phyloP scores from a whole-genome alignment of 53 echinoderm and acorn worm genomes.

The Antedon mediterranea region DNA sequence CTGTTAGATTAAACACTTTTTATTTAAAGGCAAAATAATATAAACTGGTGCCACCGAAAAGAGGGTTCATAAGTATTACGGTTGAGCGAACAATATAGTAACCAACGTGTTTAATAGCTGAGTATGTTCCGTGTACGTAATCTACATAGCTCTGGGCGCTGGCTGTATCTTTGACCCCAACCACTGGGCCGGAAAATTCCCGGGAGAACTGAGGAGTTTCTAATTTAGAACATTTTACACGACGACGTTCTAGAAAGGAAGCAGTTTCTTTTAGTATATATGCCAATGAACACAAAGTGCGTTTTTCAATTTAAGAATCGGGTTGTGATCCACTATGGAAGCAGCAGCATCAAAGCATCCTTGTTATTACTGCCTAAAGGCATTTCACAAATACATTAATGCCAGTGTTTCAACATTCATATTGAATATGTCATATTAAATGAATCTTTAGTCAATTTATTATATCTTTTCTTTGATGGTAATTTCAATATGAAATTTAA shows the following conservation, averaged over 20 bases:
- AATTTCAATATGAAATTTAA: background rate
- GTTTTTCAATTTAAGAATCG: background rate
- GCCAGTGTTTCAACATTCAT: background rate
- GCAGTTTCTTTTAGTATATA: background rate
- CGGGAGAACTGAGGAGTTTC: background rate
- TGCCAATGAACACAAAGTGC: background rate
- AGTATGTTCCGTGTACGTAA: background rate
- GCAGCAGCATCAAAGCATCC: background rate
- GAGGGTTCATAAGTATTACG: background rate
- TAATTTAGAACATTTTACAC: background rate
- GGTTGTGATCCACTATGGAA: background rate
- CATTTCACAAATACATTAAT: background rate
- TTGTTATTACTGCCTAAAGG: background rate
- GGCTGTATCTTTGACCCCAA: background rate
- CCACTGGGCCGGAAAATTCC: background rate
- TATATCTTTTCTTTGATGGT: background rate
- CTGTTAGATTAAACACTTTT: background rate
- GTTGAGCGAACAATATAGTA: background rate
- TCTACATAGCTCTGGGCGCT: background rate
- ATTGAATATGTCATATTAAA: background rate
- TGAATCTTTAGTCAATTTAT: background rate
- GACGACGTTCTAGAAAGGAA: background rate
- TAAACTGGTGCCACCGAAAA: background rate
- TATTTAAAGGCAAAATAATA: background rate
- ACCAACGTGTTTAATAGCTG: background rate